Percentiles rank a stretch among this genome's conserved stretches.
Conservation (phyloP, 2,888 invertebrate genomes). For the Protophormia terraenovae region DNA sequence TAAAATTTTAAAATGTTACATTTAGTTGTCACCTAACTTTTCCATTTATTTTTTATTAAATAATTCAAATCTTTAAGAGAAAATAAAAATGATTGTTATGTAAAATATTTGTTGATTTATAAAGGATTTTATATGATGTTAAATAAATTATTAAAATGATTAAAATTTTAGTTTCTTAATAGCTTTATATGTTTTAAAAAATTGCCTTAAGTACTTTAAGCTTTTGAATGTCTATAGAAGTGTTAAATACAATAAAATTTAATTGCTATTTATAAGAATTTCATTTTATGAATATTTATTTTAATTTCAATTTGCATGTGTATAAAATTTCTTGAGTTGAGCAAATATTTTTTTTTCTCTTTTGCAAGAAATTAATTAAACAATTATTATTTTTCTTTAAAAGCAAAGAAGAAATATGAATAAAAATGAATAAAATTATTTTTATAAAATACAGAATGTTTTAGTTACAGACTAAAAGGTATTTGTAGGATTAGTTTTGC, state of each 20-base stretch:
- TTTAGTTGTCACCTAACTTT: no score
- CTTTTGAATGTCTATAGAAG: background rate
- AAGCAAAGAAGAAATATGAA: background rate
- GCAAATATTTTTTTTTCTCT: background rate
- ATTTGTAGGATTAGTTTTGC: background rate
- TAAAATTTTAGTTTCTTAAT: background rate
- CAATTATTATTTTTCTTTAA: background rate
- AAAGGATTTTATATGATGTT: background rate
- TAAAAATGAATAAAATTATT: no score
- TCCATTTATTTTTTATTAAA: no score
- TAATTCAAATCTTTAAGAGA: no score
- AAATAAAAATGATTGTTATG: no score
- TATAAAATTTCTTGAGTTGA: no score
- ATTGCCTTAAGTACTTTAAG: background rate
- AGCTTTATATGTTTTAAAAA: background rate
- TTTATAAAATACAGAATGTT: background rate
- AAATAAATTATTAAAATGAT: no score
- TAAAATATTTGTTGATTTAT: no score
- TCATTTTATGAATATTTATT: background rate
- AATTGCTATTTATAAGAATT: no score
- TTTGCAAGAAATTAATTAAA: background rate
- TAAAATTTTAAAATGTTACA: no score
- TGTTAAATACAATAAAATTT: background rate
- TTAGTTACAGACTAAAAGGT: background rate
- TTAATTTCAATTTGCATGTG: no score